These are phyloP conservation scores for Anolis carolinensis DNA, from an alignment of 2,113 vertebrate genomes.

Conservation along the genomic window DNA sequence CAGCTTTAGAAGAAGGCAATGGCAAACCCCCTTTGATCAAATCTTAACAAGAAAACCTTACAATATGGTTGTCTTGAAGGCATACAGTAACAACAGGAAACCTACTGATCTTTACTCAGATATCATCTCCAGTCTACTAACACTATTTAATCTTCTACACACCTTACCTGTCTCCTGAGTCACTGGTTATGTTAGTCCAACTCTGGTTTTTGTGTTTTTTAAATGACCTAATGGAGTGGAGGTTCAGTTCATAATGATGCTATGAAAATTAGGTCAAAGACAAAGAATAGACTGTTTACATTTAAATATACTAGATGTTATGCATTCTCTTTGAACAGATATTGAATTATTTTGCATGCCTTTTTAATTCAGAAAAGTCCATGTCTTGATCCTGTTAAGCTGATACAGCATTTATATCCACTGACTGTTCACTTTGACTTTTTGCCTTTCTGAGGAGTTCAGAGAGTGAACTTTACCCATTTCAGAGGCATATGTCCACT, in stretches of 20 bases:
- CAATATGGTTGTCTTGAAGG: too few species aligned
- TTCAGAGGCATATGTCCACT: background rate
- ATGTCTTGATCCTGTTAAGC: background rate
- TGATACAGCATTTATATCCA: background rate
- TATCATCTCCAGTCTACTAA: background rate
- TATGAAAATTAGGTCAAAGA: background rate
- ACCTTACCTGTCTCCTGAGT: too few species aligned
- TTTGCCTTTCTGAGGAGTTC: background rate
- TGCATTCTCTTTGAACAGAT: background rate
- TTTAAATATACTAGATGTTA: background rate
- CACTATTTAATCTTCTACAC: background rate
- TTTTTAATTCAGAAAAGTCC: background rate
- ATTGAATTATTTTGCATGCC: too few species aligned
- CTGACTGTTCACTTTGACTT: background rate
- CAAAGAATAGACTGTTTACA: background rate
- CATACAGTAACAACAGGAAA: background rate
- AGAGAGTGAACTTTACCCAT: background rate
- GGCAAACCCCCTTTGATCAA: too few species aligned
- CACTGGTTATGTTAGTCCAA: too few species aligned
- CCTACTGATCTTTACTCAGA: too few species aligned
- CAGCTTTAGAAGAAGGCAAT: too few species aligned
- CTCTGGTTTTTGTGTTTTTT: background rate
- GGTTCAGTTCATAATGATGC: too few species aligned
- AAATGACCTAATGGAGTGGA: background rate
- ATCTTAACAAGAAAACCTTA: too few species aligned